Evolutionary conservation across 2,888 invertebrate species (phyloP).

Genomic region (Tenodera sinensis): DNA sequence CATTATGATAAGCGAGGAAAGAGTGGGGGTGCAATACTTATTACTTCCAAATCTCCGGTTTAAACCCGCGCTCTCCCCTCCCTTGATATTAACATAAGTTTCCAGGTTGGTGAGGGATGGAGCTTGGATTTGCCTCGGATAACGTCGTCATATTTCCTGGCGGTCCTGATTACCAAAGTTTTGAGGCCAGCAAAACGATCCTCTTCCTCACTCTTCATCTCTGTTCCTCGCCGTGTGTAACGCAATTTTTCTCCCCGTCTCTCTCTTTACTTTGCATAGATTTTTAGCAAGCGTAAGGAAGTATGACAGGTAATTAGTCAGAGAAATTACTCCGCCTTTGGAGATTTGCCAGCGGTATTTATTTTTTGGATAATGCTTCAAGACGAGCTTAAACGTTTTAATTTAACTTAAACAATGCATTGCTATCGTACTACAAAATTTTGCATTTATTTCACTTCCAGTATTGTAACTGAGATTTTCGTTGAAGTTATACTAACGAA

Average conservation of each 20-base stretch:
- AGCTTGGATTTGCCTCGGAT: neutral
- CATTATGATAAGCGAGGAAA: neutral
- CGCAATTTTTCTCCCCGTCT: neutral
- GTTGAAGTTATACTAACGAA: too few relatives aligned
- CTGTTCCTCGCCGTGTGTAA: neutral
- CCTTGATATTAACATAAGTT: neutral
- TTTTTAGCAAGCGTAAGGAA: neutral
- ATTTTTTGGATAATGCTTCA: neutral
- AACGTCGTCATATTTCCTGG: neutral
- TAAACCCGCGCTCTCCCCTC: neutral
- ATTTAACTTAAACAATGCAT: neutral
- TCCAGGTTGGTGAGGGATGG: neutral
- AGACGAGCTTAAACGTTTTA: neutral
- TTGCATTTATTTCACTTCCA: neutral
- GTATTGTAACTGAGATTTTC: neutral
- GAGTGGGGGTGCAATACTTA: neutral
- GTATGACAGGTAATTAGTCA: neutral
- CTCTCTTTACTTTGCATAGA: neutral
- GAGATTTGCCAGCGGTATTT: neutral
- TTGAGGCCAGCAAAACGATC: neutral
- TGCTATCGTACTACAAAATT: neutral
- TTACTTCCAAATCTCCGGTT: neutral
- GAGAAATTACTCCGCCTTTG: neutral
- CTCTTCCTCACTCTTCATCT: neutral
- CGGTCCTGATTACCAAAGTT: conserved; percentile 11